phyloP scores from a whole-genome alignment of 2,797 vertebrate species.

The Sebastes steindachneri region DNA sequence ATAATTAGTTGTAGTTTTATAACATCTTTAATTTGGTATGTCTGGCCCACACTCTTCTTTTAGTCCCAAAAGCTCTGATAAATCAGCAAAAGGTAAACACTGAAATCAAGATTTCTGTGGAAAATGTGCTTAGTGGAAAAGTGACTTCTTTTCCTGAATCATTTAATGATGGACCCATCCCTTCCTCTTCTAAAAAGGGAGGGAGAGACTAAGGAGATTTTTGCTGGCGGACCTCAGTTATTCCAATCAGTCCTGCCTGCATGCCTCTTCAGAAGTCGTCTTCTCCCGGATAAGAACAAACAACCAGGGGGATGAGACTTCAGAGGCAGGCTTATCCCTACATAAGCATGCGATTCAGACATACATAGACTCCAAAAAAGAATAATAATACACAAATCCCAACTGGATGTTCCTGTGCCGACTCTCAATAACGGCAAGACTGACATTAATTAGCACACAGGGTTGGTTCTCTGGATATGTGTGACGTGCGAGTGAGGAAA shows the following conservation, averaged over 20 bases:
- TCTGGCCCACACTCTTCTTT: background rate
- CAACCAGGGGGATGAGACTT: conserved; percentile 54
- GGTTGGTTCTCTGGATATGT: background rate
- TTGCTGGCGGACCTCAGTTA: conserved; percentile 51
- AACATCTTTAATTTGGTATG: too few relatives aligned
- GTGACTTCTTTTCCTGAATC: conserved; percentile 63
- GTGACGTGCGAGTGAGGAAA: background rate
- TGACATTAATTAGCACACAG: background rate
- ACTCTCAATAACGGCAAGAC: conserved; percentile 19
- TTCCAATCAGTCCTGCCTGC: conserved; percentile 58
- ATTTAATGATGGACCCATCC: conserved; percentile 68
- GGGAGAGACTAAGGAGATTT: conserved; percentile 52
- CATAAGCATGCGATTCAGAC: conserved; percentile 48
- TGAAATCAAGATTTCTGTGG: conserved; percentile 33
- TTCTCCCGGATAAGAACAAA: conserved; percentile 49
- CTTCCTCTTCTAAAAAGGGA: conserved; percentile 57
- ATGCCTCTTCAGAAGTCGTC: conserved; percentile 50
- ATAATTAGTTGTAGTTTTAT: too few relatives aligned
- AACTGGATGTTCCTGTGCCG: conserved; percentile 8
- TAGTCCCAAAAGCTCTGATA: background rate
- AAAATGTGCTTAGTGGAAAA: conserved; percentile 59
- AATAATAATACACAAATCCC: conserved; percentile 44
- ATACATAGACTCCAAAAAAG: conserved; percentile 27
- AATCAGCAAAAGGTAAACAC: conserved; percentile 10
- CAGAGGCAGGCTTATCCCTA: conserved; percentile 54